phyloP scores from a whole-genome alignment of 2,888 invertebrate genomes.

The Nymphalis c-album region DNA sequence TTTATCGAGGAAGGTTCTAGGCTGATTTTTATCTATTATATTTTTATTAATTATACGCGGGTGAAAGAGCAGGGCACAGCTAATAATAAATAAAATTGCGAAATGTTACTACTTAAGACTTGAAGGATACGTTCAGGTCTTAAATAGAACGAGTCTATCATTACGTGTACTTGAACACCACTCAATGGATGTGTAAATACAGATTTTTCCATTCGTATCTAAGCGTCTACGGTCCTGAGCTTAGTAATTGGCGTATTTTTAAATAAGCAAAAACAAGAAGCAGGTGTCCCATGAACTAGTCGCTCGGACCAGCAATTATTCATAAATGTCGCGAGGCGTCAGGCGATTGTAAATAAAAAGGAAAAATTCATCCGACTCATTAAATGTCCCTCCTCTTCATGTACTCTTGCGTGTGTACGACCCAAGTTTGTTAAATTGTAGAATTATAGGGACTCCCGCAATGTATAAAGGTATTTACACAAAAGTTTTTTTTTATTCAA shows the following conservation, averaged over 20 bases:
- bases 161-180: too few relatives aligned
- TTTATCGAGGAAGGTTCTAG: too few relatives aligned
- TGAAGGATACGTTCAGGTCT: neutral
- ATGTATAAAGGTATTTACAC: constrained; percentile 4
- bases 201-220: constrained; percentile 14
- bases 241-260: constrained; percentile 34
- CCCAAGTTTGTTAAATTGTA: constrained; percentile 31
- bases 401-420: constrained; percentile 32
- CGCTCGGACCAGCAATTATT: constrained; percentile 55
- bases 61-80: too few relatives aligned
- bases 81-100: neutral
- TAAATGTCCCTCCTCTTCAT: constrained; percentile 36
- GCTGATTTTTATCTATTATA: too few relatives aligned
- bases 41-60: too few relatives aligned
- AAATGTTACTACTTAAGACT: too few relatives aligned
- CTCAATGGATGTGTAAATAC: neutral
- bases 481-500: neutral
- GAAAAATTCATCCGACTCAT: constrained; percentile 25
- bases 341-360: constrained; percentile 45
- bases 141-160: too few relatives aligned
- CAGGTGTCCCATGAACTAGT: constrained; percentile 47
- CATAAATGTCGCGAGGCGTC: constrained; percentile 66
- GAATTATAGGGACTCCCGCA: constrained; percentile 17
- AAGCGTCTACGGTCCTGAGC: constrained; percentile 21
- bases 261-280: constrained; percentile 48